These are phyloP conservation scores for Spheniscus mendiculus DNA, from an alignment of 2,113 vertebrate genomes.

Conservation along the genomic window DNA sequence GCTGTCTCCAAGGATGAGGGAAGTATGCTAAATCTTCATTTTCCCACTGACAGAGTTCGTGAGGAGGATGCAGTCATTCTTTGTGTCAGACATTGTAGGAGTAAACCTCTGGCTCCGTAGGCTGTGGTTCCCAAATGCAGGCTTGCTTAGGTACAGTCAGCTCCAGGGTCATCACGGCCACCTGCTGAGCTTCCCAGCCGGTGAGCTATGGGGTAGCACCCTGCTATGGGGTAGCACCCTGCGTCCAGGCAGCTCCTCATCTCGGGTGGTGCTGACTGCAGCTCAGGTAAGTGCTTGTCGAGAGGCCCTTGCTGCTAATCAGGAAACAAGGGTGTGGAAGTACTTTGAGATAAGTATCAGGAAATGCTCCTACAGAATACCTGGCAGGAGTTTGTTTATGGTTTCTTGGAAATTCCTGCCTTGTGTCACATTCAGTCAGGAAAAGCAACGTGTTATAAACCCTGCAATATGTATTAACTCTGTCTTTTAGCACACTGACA, in stretches of 20 bases:
- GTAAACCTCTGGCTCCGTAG: neutral
- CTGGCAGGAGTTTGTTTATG: neutral
- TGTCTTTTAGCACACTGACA: neutral
- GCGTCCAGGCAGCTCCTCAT: neutral
- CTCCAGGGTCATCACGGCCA: neutral
- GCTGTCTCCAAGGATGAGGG: neutral
- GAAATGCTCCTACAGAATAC: neutral
- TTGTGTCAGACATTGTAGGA: neutral
- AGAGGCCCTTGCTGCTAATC: neutral
- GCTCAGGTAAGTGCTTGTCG: neutral
- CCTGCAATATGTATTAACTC: neutral
- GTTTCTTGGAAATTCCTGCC: conserved; percentile 3
- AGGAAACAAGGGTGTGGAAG: neutral
- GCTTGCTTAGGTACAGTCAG: neutral
- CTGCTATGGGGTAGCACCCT: neutral
- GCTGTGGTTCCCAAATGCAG: neutral
- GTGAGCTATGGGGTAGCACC: neutral
- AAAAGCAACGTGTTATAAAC: neutral
- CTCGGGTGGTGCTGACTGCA: accelerated
- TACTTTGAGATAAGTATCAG: neutral
- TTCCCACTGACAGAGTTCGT: neutral
- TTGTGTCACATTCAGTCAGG: neutral
- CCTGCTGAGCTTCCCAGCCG: neutral
- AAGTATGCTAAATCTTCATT: neutral
- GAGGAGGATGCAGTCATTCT: neutral